Evolutionary conservation across 2,113 vertebrate genomes (phyloP).

Genomic region (Sander lucioperca): DNA sequence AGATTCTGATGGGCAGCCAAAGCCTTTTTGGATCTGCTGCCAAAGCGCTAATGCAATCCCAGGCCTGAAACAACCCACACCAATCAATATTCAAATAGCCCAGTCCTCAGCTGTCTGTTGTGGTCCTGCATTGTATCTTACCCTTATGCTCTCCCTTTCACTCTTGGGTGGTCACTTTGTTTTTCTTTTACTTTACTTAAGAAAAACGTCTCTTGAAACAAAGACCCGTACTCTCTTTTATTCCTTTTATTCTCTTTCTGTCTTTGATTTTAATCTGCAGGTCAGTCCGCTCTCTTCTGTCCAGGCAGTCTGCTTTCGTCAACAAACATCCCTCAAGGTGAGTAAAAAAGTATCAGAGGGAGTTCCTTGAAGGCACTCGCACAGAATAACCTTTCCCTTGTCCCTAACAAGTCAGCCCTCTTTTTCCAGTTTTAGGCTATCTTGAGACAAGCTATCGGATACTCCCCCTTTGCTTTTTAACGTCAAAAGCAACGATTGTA

Average conservation of each 20-base stretch:
- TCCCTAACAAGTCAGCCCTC: slow-evolving; percentile 15
- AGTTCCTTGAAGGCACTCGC: slow-evolving; percentile 27
- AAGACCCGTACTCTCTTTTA: background rate
- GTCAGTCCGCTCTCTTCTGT: slow-evolving; percentile 7
- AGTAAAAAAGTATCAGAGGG: slow-evolving; percentile 20
- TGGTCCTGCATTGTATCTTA: slow-evolving; percentile 12
- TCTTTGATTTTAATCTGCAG: slow-evolving; percentile 21
- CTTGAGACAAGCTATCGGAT: background rate
- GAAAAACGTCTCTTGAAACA: background rate
- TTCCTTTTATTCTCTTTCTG: slow-evolving; percentile 5
- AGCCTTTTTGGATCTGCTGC: slow-evolving; percentile 65
- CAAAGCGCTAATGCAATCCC: slow-evolving; percentile 68
- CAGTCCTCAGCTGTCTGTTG: slow-evolving; percentile 48
- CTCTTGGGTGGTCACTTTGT: slow-evolving; percentile 3
- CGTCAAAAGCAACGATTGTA: slow-evolving; percentile 2
- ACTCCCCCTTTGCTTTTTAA: slow-evolving; percentile 3
- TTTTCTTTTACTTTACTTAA: background rate
- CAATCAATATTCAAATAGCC: slow-evolving; percentile 70
- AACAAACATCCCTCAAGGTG: slow-evolving; percentile 53
- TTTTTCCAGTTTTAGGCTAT: slow-evolving; percentile 13
- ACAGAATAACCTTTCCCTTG: slow-evolving; percentile 34
- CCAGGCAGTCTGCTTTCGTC: slow-evolving; percentile 38
- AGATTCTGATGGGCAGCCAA: slow-evolving; percentile 61
- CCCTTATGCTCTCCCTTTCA: slow-evolving; percentile 18
- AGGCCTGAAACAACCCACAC: slow-evolving; percentile 61